phyloP scores from a whole-genome alignment of 2,888 invertebrate genomes.

The Prosopocoilus inquinatus region DNA sequence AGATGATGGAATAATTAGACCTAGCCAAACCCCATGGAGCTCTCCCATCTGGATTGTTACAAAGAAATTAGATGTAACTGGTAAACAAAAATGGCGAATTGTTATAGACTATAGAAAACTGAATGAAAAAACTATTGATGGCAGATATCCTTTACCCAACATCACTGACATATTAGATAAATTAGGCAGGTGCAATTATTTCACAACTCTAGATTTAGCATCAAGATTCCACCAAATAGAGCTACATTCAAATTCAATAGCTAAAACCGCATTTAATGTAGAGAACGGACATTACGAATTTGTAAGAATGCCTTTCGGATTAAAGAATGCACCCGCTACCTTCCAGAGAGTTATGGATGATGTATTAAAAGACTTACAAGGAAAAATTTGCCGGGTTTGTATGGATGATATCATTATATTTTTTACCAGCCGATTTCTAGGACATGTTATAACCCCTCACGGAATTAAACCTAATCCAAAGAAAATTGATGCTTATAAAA shows the following conservation, averaged over 20 bases:
- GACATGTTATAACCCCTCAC: slow-evolving; percentile 14
- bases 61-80: slow-evolving; percentile 25
- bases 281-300: slow-evolving; percentile 25
- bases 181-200: slow-evolving; percentile 32
- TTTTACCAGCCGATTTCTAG: slow-evolving; percentile 15
- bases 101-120: slow-evolving; percentile 13
- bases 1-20: slow-evolving; percentile 7
- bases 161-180: slow-evolving; percentile 16
- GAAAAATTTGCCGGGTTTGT: slow-evolving; percentile 25
- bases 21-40: slow-evolving; percentile 15
- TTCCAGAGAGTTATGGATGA: slow-evolving; percentile 31
- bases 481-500: slow-evolving; percentile 6
- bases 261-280: slow-evolving; percentile 36
- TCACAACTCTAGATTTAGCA: slow-evolving; percentile 36
- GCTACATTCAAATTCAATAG: slow-evolving; percentile 27
- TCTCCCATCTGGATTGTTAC: slow-evolving; percentile 30
- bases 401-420: slow-evolving; percentile 28
- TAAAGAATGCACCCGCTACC: slow-evolving; percentile 33
- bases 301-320: slow-evolving; percentile 31
- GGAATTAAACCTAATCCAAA: slow-evolving; percentile 15
- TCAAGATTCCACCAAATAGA: slow-evolving; percentile 40
- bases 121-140: slow-evolving; percentile 23
- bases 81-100: slow-evolving; percentile 13
- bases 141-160: slow-evolving; percentile 34
- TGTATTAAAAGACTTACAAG: slow-evolving; percentile 21